Percentiles rank a stretch among this genome's conserved stretches.
Conservation (phyloP, 1,140 invertebrate species). For the Ladona fulva region DNA sequence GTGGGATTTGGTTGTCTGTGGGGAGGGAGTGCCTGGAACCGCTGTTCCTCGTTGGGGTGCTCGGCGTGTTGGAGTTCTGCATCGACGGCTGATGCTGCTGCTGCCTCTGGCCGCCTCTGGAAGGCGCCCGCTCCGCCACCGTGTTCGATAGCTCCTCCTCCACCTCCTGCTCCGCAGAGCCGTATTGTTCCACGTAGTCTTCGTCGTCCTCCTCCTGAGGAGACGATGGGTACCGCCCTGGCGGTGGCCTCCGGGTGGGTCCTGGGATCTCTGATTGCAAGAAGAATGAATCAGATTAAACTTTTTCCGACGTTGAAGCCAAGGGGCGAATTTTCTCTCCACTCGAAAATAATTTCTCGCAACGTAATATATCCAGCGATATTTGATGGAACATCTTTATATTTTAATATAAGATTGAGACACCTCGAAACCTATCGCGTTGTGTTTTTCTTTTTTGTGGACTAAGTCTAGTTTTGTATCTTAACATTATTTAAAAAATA, state of each 20-base stretch:
- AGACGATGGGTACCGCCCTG: not conserved
- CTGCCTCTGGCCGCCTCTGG: constrained; percentile 39
- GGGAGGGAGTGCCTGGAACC: not conserved
- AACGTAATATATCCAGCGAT: no score
- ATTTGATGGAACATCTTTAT: no score
- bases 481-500: no score
- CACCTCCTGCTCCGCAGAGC: constrained; percentile 13
- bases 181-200: constrained; percentile 11
- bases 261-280: constrained; percentile 14
- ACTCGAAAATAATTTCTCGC: no score
- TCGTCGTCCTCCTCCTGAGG: not conserved
- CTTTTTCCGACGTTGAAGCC: no score
- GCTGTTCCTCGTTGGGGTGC: not conserved
- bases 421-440: no score
- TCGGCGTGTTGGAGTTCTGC: not conserved
- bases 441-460: no score
- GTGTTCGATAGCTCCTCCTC: constrained; percentile 13
- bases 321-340: no score
- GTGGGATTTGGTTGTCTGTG: not conserved
- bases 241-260: not conserved
- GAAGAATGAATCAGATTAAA: no score
- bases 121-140: not conserved
- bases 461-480: no score
- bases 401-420: no score
- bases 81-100: constrained; percentile 56